Base-by-base conservation (phyloP, 53 echinoderm and acorn worm species). In the Holothuria scabra region DNA sequence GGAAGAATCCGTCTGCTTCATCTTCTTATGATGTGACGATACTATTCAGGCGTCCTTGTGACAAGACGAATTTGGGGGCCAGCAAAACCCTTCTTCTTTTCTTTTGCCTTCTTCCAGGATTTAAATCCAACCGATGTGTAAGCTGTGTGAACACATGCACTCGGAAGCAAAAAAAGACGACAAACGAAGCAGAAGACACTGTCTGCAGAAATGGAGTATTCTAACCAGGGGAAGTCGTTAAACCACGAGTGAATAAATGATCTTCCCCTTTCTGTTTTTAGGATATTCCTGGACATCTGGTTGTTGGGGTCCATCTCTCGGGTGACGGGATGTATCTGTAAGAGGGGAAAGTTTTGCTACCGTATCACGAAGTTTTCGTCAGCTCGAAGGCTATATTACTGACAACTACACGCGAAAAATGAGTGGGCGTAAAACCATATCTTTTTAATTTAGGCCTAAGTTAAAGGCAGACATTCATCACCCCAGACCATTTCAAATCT, bases 91-190 rank as follows among this genome's bases (percentile, higher is more conserved):
- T 55, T 46, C 74, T 74, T 74, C 74, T 74, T 74, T 74, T 46
- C 74, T 55, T 52, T 74, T 26, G 44, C 74, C 48, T 74, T 74
- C 74, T 74, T 74, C 74, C 74, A 52, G 21, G 74, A 49, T 74
- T 74, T 74, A 52, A 74, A 74, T 48, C 74, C 52, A 74, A 74
- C 74, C 2, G 52, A 74, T 74, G 55, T 74, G 74, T 74, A 19
- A 41, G 74, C 74, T 6, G 74, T 55, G 55, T 74, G 52, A 46
- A 74, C 74, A 52, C 23, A 74, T 74, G 74, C 55, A 74, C 46
- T 29, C 6, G 74, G 56, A 23, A 55, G 48, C 74, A 11, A n/a
- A 74, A 74, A 74, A 26, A 49, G 74, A n/a, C 49, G 74, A 55
- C 52, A 74, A 74, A 74, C 74, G 31, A 74, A 46, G 74, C 74